phyloP scores from a whole-genome alignment of 1,140 invertebrate genomes.

The Brachionus rotundiformis region DNA sequence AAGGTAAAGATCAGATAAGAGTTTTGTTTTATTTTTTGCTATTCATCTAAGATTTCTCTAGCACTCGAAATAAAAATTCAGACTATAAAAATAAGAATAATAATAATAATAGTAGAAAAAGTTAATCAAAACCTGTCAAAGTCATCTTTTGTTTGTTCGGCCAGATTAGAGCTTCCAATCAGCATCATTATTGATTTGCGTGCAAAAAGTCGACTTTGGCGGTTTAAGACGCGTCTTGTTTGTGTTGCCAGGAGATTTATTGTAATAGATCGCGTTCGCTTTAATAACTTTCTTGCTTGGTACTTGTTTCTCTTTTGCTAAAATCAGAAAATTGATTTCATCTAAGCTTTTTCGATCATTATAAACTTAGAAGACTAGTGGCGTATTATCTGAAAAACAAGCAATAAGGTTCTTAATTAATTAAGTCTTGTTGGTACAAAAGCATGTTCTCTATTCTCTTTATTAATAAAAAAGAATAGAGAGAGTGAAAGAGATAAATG shows the following conservation, averaged over 20 bases:
- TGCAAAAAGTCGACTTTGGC: constrained; percentile 27
- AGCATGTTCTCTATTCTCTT: background rate
- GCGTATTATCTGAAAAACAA: constrained; percentile 22
- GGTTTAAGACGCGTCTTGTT: constrained; percentile 50
- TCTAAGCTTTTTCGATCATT: background rate
- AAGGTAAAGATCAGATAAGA: constrained; percentile 27
- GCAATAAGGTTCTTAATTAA: constrained; percentile 5
- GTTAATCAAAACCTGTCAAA: constrained; percentile 37
- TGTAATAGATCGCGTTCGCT: constrained; percentile 24
- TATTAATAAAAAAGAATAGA: background rate
- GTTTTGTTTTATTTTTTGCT: constrained; percentile 1
- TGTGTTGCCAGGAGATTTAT: background rate
- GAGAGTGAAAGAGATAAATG: background rate
- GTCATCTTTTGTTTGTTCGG: constrained; percentile 43
- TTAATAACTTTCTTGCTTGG: background rate
- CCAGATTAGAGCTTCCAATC: constrained; percentile 39
- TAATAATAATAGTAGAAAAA: background rate
- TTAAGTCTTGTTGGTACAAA: background rate
- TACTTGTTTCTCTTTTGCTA: background rate
- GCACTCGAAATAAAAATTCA: background rate
- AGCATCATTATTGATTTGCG: constrained; percentile 43
- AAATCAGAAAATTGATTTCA: background rate
- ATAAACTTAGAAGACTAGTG: background rate
- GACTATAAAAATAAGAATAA: background rate
- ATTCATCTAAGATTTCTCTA: background rate